A percentile compares a stretch with the other conserved stretches of the same genome.
phyloP scores from a whole-genome alignment of 2,888 invertebrate species.

The Aporophyla lueneburgensis region DNA sequence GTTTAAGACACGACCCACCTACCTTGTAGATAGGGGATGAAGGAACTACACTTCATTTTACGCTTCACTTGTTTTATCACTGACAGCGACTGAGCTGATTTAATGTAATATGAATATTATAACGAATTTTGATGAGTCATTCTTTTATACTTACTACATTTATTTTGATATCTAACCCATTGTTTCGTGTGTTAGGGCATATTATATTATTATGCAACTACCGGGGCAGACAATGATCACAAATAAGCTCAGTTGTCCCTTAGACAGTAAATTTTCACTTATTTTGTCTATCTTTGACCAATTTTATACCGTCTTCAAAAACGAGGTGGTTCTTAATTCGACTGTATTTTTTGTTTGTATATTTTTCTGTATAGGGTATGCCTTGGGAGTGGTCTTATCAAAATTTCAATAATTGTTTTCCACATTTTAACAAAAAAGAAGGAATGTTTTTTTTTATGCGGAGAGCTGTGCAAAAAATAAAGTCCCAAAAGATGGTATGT shows the following conservation, averaged over 20 bases:
- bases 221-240: not conserved
- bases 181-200: not conserved
- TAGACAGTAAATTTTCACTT: not conserved
- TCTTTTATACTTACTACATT: constrained; percentile 1
- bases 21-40: constrained; percentile 32
- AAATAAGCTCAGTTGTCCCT: not conserved
- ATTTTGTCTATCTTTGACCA: not conserved
- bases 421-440: no score
- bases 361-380: no score
- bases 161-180: not conserved
- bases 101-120: constrained; percentile 36
- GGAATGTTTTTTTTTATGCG: no score
- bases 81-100: constrained; percentile 37
- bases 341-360: no score
- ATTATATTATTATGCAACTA: not conserved
- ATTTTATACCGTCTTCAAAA: no score
- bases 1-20: constrained; percentile 50
- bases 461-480: no score
- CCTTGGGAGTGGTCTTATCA: no score
- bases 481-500: no score
- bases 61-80: constrained; percentile 54
- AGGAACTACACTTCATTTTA: constrained; percentile 57
- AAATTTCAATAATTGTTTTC: no score
- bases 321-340: no score
- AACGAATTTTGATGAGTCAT: not conserved